phyloP scores from a whole-genome alignment of 92 coral and sea anemone species.

The Anthopleura xanthogrammica region DNA sequence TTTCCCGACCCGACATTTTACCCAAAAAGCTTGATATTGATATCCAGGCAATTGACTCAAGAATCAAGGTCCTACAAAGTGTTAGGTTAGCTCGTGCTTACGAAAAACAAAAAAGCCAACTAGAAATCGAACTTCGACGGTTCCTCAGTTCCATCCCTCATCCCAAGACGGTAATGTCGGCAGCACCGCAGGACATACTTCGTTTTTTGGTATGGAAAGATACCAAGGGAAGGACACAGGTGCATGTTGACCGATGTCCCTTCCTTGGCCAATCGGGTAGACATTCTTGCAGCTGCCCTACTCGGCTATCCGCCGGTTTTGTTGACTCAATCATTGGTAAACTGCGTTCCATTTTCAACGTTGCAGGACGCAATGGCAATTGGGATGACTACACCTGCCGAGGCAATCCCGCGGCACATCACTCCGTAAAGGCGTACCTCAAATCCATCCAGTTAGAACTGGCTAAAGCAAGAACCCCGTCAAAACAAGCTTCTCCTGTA shows the following conservation, averaged over 20 bases:
- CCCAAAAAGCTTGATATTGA: too few species aligned
- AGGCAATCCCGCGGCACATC: constrained; percentile 38
- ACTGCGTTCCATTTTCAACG: constrained; percentile 35
- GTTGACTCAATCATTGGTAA: constrained; percentile 45
- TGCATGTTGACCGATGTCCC: constrained; percentile 24
- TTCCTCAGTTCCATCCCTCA: constrained; percentile 17
- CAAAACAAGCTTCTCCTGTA: constrained; percentile 7
- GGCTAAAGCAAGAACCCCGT: constrained; percentile 16
- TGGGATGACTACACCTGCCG: constrained; percentile 42
- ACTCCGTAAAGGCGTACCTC: constrained; percentile 18
- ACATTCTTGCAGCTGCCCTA: constrained; percentile 39
- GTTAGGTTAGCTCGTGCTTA: constrained; percentile 21
- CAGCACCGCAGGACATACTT: constrained; percentile 28
- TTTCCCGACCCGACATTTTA: too few species aligned
- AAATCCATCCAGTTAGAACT: constrained; percentile 24
- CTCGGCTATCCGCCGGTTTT: constrained; percentile 56
- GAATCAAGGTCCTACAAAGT: constrained; percentile 27
- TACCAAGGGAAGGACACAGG: constrained; percentile 41
- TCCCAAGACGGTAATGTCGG: constrained; percentile 30
- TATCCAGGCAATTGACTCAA: constrained; percentile 23
- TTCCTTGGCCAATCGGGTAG: constrained; percentile 29
- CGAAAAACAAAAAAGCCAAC: constrained; percentile 31
- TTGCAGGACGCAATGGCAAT: constrained; percentile 31
- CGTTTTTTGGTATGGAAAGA: constrained; percentile 49
- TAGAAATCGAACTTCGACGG: constrained; percentile 26